Base-by-base conservation (phyloP, 2,888 invertebrate genomes). In the Phyllotreta striolata region DNA sequence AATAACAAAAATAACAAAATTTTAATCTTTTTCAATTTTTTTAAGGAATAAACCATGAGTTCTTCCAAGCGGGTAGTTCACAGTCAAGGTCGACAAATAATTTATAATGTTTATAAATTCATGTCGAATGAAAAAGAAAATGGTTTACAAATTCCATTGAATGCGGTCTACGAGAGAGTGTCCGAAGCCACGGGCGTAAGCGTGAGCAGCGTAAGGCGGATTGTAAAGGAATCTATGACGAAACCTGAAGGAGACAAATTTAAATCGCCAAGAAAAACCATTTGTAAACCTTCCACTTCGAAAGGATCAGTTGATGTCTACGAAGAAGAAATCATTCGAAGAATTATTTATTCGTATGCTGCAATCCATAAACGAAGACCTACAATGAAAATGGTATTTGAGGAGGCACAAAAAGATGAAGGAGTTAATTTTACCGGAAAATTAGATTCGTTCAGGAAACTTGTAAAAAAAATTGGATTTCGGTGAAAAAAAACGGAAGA, bases 31-130 rank as follows among this genome's bases (percentile, higher is more conserved):
- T n/a, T n/a, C n/a, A n/a, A n/a, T n/a, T n/a, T n/a, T n/a, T n/a
- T n/a, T n/a, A n/a, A n/a, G n/a, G n/a, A n/a, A n/a, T n/a, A n/a
- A 54, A 54, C 10, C 54, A 55, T 55, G 55, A 40, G 7, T 41
- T 24, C n/a, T 55, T 35, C 37, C 40, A 40, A 55, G 55, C 40
- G 14, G 43, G 14, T 41, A 35, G 24, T 55, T 55, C 7, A 55
- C 14, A 55, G 55, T 35, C 55, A 55, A 55, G 14, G 55, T 41
- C 55, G 40, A 8, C 41, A 55, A 40, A 55, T 55, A 7, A 55
- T 55, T 13, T 55, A 55, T 41, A 55, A 55, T 13, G 55, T n/a
- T 9, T 38, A 54, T 54, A 54, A 38, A 8, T 55, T 9, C 34
- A 55, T 55, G 55, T 14, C 14, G 43, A 40, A 9, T 24, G 34